Base-by-base conservation (phyloP, 2,888 invertebrate species). In the Halictus quadricinctus region DNA sequence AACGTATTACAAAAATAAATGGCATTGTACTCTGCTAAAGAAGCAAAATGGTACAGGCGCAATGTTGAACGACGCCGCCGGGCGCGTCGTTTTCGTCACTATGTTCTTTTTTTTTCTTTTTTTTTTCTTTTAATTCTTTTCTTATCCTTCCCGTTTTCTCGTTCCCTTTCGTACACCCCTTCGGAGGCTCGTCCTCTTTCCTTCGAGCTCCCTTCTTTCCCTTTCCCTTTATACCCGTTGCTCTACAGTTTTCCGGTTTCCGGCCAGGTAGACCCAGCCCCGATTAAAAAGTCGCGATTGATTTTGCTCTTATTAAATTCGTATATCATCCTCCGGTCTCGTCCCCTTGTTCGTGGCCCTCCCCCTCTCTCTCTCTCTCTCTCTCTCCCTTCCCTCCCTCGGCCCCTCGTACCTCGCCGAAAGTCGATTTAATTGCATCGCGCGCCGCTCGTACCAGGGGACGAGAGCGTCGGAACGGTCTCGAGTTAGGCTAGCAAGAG, bases 1-100 rank as follows among this genome's bases (percentile, higher is more conserved):
- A 94, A 94, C 94, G 93, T 94, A 94, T 94, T 94, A 94, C 92
- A 94, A 94, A 94, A 94, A 94, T 94, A 94, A 94, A 94, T 94
- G 94, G 94, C 94, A 93, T 94, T 93, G 93, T 94, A 94, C 94
- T 94, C 94, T 94, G 94, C 94, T 94, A 94, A 94, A 93, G 92
- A 94, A 94, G 94, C 94, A 94, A 94, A 94, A 94, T 94, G 93
- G 93, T 94, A 94, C 93, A 94, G 93, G 94, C 93, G 94, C 93
- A 93, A 93, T 93, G 92, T 94, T 93, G 92, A 93, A 92, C 92
- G 91, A 93, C 91, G 91, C 93, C 93, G 91, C 92, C 91, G 90
- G 92, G 90, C 92, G 91, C 91, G 91, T 93, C 90, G 88, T 91
- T 87, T 79, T 76, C 84, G 80, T 73, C 58, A 25, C 73, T 70